Base-by-base conservation (phyloP, 1,140 invertebrate genomes). In the Ganaspis sp. region DNA sequence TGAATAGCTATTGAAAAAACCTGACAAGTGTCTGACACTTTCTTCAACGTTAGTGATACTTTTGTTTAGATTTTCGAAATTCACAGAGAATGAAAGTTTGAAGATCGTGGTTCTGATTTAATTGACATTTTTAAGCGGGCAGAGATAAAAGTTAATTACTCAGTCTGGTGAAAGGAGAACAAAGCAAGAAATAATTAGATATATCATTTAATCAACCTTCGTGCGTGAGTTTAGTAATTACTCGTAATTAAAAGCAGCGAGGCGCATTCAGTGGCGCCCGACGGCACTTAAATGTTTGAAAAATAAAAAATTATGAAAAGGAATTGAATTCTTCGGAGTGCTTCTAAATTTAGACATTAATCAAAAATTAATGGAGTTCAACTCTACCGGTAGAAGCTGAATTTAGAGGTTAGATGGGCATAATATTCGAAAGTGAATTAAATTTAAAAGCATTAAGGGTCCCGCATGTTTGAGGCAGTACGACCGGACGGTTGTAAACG, bases 401-500 rank as follows among this genome's bases (percentile, higher is more conserved):
- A 4, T 49, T 49, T 49, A 58, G 9, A 58, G 3, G 19, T 54
- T 54, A 8, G 23, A 12, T 64, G 12, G 23, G 23, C n/a, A 1
- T 64, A 64, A 64, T 34, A 29, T 64, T 17, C 11, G 4, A 15
- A 64, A 64, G 58, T 64, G 15, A 64, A 64, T 64, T 64, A 12
- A 26, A 64, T 34, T 64, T 64, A 29, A 64, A 64, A 17, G 58
- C 23, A 64, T 64, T 64, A n/a, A 34, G 26, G 23, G 58, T 15
- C 58, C 58, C 58, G 58, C 58, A 64, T 64, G 23, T 64, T 64
- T 64, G 26, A 4, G 15, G 40, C 19, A 2, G 21, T 26, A 12
- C 11, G 21, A 26, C 12, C 15, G 58, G 12, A 64, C 26, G 58
- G 8, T 64, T 64, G 58, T n/a, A 64, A 81, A 76, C 77, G 74